Base-by-base conservation (phyloP, 2,797 vertebrate genomes). In the Pipistrellus pipistrellus region DNA sequence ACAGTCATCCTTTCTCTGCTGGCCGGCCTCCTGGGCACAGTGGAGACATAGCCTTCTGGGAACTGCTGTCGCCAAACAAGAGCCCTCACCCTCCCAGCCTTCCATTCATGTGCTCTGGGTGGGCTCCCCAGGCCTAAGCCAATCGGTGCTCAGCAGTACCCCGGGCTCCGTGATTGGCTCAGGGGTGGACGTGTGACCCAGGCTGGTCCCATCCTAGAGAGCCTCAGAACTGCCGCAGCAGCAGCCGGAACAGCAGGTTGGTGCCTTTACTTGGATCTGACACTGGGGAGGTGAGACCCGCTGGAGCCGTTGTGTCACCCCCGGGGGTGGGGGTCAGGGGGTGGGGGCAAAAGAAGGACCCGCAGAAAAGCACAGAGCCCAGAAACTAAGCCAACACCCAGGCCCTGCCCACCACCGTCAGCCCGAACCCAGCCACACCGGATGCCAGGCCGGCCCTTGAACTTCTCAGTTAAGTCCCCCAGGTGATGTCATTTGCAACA, bases 331-430 rank as follows among this genome's bases (percentile, higher is more conserved):
- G 44, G 44, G 44, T 44, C n/a, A n/a, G 44, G 44, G 44, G 44
- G 44, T 8, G 10, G 8, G 44, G n/a, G 44, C 59, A 25, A 51
- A 80, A 73, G n/a, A 21, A 53, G 9, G 35, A 23, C 17, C 25
- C 38, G 3, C 10, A 15, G 35, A 21, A 8, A 51, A 44, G 25
- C 11, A 8, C 44, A 6, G 30, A 44, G 35, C 23, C 66, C 25
- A 10, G 53, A 32, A 35, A 51, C 25, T 0, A 55, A 51, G 30
- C 44, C 18, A 35, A 32, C 64, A 21, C 25, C 3, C 27, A n/a
- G 23, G 17, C 64, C 15, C 68, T 6, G 44, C 27, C 21, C 1
- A 0, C 1, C 38, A 1, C 20, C 0, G 10, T 32, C 25, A 4
- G 4, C 46, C 59, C 18, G 6, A 1, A 6, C 35, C 38, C 84